These are phyloP conservation scores for Rhagoletis zephyria DNA, from an alignment of 1,140 invertebrate genomes.

Conservation along the genomic window DNA sequence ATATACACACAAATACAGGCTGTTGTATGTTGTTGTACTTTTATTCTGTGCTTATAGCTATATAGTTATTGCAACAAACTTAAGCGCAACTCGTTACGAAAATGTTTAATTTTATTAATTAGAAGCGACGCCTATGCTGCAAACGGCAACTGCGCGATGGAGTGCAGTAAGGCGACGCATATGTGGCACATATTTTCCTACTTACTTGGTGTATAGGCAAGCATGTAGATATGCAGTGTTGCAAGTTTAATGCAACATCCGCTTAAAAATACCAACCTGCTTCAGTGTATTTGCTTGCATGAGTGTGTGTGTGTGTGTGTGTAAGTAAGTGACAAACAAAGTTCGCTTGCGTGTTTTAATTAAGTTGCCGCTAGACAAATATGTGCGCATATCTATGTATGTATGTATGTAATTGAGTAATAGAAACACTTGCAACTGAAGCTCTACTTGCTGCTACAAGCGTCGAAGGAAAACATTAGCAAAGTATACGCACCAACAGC, in stretches of 20 bases:
- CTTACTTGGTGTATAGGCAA: neutral
- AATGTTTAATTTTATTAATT: slow-evolving; percentile 44
- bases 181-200: neutral
- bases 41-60: neutral
- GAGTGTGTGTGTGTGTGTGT: too few species aligned
- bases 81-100: slow-evolving; percentile 6
- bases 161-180: neutral
- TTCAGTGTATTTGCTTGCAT: too few species aligned
- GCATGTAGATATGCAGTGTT: neutral
- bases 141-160: neutral
- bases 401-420: neutral
- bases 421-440: neutral
- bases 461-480: slow-evolving; percentile 16
- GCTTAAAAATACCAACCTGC: neutral
- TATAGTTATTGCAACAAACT: neutral
- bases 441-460: neutral
- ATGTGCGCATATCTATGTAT: neutral
- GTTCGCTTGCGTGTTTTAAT: slow-evolving; percentile 45
- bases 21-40: neutral
- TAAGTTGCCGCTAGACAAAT: slow-evolving; percentile 44
- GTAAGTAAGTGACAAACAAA: neutral
- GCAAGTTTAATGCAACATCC: neutral
- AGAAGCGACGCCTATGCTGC: neutral
- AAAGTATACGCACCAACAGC: neutral
- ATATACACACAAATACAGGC: neutral